These are phyloP conservation scores for Phalloptychus januarius DNA, from an alignment of 2,797 vertebrate species.

Conservation along the genomic window DNA sequence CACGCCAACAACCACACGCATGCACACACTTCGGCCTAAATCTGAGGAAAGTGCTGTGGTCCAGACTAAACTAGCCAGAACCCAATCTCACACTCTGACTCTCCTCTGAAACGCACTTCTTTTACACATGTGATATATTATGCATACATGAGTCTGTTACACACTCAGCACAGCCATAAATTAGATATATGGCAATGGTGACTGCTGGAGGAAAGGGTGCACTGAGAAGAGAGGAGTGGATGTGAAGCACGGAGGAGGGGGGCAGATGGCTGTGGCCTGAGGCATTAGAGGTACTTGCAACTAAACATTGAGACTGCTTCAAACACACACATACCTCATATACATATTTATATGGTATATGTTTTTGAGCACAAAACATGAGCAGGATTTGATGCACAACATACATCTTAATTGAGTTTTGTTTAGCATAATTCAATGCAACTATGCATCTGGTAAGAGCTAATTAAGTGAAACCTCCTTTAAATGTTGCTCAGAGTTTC, in stretches of 20 bases:
- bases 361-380: not conserved
- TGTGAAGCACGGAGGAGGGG: constrained; percentile 49
- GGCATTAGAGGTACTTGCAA: constrained; percentile 67
- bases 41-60: constrained; percentile 20
- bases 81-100: constrained; percentile 26
- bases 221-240: constrained; percentile 31
- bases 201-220: constrained; percentile 30
- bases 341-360: not conserved
- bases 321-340: constrained; percentile 16
- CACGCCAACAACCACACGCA: constrained; percentile 30
- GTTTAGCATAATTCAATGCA: not conserved
- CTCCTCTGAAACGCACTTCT: constrained; percentile 43
- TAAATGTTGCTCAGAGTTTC: not conserved
- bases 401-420: not conserved
- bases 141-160: constrained; percentile 75
- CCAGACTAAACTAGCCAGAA: constrained; percentile 19
- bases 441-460: not conserved
- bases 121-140: constrained; percentile 73
- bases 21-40: constrained; percentile 4
- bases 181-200: constrained; percentile 70
- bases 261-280: constrained; percentile 78
- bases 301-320: constrained; percentile 61
- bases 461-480: not conserved
- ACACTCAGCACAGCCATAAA: constrained; percentile 74
- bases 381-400: no score